Percentiles rank a stretch among this genome's conserved stretches.
Evolutionary conservation across 2,888 invertebrate genomes (phyloP).

Genomic region (Chalcosyrphus nemorum): DNA sequence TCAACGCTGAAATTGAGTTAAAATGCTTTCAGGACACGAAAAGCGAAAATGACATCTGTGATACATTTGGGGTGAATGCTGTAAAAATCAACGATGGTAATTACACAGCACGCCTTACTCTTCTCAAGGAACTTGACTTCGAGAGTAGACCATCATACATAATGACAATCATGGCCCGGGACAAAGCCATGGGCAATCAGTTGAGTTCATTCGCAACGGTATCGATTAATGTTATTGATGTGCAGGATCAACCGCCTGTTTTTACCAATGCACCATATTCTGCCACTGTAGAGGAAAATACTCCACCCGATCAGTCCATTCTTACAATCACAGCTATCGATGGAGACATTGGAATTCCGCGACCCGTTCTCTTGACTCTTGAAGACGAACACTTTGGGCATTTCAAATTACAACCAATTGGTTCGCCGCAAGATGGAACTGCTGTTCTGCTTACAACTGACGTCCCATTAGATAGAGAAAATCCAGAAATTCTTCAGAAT

Average conservation of each 20-base stretch:
- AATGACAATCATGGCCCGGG: conserved; percentile 86
- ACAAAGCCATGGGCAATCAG: conserved; percentile 85
- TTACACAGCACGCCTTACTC: conserved; percentile 87
- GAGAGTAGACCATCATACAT: conserved; percentile 89
- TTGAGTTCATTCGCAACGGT: conserved; percentile 88
- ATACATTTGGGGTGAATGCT: conserved; percentile 86
- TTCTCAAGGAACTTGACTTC: conserved; percentile 88
- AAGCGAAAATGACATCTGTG: conserved; percentile 87
- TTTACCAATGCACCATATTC: conserved; percentile 92
- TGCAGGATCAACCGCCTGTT: conserved; percentile 92
- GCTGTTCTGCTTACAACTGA: conserved; percentile 86
- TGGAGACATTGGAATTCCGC: conserved; percentile 90
- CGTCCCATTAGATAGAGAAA: conserved; percentile 88
- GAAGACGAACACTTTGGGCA: conserved; percentile 88
- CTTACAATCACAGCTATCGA: conserved; percentile 89
- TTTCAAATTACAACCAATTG: conserved; percentile 84
- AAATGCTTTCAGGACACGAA: conserved; percentile 85
- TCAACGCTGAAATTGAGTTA: conserved; percentile 87
- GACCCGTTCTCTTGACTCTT: conserved; percentile 86
- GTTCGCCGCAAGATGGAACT: conserved; percentile 83
- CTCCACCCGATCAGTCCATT: conserved; percentile 86
- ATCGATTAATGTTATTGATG: conserved; percentile 89
- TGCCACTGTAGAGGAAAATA: conserved; percentile 89
- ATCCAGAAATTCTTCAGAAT: conserved; percentile 88
- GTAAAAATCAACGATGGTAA: conserved; percentile 87